Evolutionary conservation across 1,140 invertebrate species (phyloP).

Genomic region (Parapsyche elsis): DNA sequence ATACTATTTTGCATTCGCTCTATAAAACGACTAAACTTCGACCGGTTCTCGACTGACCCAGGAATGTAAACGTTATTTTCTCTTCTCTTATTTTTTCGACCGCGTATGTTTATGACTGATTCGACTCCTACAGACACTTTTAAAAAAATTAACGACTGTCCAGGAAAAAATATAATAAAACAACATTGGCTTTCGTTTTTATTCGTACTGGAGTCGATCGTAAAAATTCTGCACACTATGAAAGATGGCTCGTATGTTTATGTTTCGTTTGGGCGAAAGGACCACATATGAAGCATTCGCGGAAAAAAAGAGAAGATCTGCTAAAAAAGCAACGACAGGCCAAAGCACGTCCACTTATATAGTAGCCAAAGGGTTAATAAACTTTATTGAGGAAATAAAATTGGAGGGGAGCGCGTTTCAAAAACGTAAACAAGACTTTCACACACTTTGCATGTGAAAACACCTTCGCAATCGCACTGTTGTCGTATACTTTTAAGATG

Average conservation of each 20-base stretch:
- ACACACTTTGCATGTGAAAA: background rate
- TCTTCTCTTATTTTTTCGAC: background rate
- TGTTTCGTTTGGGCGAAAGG: too few species aligned
- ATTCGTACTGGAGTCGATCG: too few species aligned
- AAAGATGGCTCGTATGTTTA: too few species aligned
- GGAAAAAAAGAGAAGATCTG: too few species aligned
- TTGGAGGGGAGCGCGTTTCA: background rate
- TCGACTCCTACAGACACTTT: background rate
- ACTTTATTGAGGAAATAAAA: constrained; percentile 1
- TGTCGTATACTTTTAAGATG: background rate
- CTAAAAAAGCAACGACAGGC: too few species aligned
- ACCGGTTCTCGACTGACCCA: constrained; percentile 2
- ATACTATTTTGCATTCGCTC: constrained; percentile 14
- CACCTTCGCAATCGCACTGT: background rate
- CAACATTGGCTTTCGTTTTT: too few species aligned
- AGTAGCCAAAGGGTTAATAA: background rate
- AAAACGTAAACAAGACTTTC: background rate
- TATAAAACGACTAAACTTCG: background rate
- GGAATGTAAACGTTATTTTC: constrained; percentile 18
- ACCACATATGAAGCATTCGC: too few species aligned
- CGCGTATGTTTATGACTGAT: background rate
- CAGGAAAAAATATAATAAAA: background rate
- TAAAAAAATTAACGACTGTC: background rate
- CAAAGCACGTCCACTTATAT: too few species aligned
- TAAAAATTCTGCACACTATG: too few species aligned